Percentiles rank a stretch among this genome's conserved stretches.
phyloP scores from a whole-genome alignment of 2,797 vertebrate species.

The Buphagus erythrorhynchus region DNA sequence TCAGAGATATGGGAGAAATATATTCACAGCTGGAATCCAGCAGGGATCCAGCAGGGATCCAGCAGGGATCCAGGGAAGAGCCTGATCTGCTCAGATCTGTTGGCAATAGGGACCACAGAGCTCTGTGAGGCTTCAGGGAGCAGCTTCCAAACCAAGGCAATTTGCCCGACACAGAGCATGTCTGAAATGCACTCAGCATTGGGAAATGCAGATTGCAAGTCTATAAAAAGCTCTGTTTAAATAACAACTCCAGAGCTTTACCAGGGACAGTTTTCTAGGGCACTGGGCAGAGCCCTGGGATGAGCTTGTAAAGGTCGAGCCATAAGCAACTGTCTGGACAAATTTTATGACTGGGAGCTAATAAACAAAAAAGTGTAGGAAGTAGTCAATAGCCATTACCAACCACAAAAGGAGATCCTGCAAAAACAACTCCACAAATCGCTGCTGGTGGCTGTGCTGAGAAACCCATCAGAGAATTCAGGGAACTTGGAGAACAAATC shows the following conservation, averaged over 20 bases:
- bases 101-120: accelerated
- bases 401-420: neutral
- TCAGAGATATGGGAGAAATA: neutral
- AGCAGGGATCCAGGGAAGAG: neutral
- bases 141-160: neutral
- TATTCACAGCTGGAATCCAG: neutral
- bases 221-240: slow-evolving; percentile 3
- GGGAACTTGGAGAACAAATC: neutral
- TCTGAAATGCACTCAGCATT: neutral
- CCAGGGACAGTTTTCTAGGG: neutral
- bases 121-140: neutral
- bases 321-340: neutral
- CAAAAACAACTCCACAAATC: neutral
- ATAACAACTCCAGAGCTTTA: neutral
- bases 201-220: slow-evolving; percentile 2
- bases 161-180: neutral
- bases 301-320: neutral
- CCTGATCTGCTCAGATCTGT: neutral
- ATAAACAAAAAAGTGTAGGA: neutral
- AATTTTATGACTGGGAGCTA: neutral
- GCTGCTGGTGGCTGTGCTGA: neutral
- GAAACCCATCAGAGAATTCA: neutral
- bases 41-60: neutral
- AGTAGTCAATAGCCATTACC: neutral
- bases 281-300: neutral